A percentile compares a stretch with the other conserved stretches of the same genome.
Evolutionary conservation across 2,888 invertebrate genomes (phyloP).

Genomic region (Tetrapedia diversipes): DNA sequence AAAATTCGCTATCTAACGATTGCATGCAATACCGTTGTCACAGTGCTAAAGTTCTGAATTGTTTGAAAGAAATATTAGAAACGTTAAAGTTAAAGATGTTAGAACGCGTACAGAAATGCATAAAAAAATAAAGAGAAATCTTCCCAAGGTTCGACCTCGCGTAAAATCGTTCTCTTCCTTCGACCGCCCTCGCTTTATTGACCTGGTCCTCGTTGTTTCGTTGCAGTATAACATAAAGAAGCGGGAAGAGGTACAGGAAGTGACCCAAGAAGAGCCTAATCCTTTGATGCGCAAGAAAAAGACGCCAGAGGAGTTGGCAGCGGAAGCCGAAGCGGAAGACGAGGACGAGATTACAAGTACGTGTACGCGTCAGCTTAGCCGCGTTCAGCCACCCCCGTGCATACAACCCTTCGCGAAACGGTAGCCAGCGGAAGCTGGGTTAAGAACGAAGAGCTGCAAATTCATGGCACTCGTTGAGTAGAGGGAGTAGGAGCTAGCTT

Average conservation of each 20-base stretch:
- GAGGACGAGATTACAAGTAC: conserved; percentile 97
- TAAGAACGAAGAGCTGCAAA: neutral
- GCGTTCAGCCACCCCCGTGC: neutral
- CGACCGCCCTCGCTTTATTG: neutral
- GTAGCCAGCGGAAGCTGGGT: neutral
- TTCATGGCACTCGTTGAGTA: neutral
- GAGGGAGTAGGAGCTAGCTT: conserved; percentile 26
- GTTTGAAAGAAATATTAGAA: no score
- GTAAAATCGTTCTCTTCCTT: no score
- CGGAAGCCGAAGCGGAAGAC: conserved; percentile 97
- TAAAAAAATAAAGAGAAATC: neutral
- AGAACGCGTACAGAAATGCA: no score
- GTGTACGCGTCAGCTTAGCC: conserved; percentile 24
- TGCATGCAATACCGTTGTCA: no score
- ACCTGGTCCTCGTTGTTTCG: neutral
- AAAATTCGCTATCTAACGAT: no score
- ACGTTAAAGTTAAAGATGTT: no score
- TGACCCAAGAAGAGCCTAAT: conserved; percentile 94
- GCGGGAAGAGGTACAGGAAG: conserved; percentile 96
- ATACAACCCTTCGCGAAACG: neutral
- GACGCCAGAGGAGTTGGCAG: conserved; percentile 98
- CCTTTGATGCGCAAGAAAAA: conserved; percentile 99
- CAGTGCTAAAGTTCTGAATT: no score
- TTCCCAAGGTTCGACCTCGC: neutral
- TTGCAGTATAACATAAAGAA: conserved; percentile 99